Base-by-base conservation (phyloP, 1,140 invertebrate genomes). In the Coelopa frigida region DNA sequence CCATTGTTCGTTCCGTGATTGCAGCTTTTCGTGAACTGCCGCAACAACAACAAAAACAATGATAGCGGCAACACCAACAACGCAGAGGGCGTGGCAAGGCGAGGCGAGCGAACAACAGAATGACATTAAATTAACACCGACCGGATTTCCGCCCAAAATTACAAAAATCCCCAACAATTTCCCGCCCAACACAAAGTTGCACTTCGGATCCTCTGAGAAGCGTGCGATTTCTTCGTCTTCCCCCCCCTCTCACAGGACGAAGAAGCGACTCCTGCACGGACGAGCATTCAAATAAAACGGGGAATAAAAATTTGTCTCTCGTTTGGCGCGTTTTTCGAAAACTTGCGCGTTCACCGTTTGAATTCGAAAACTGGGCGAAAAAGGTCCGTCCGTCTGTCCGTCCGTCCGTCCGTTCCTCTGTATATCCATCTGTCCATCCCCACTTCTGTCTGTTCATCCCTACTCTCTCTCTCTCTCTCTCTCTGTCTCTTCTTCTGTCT, bases 381-480 rank as follows among this genome's bases (percentile, higher is more conserved):
- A n/a, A n/a, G n/a, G 33, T 36, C 33, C 15, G 33, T 36, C 33
- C 18, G 14, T 36, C 38, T 40, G 38, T 21, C 11, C 8, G 38
- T 40, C 38, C 8, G 20, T 40, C 38, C 15, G 38, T 21, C 38
- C 15, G 38, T 40, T 22, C 24, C 18, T 18, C 38, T 40, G 20
- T 40, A 17, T 40, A 15, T 40, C 11, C 15, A 22, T 18, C 38
- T 40, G 38, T 40, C 38, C 15, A 15, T 40, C 20, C 24, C 11
- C 18, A 11, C 18, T 11, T 36, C 35, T 36, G 35, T 36, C 35
- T 36, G 35, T 36, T 29, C 27, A 10, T 14, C 27, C 27, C 14
- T 14, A 10, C 27, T 29, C 27, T 29, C 27, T 29, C 27, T 29
- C 27, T 29, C 27, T 29, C 27, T 29, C 14, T 29, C 27, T 29